Base-by-base conservation (phyloP, 2,797 vertebrate species). In the Bradypodion pumilum region DNA sequence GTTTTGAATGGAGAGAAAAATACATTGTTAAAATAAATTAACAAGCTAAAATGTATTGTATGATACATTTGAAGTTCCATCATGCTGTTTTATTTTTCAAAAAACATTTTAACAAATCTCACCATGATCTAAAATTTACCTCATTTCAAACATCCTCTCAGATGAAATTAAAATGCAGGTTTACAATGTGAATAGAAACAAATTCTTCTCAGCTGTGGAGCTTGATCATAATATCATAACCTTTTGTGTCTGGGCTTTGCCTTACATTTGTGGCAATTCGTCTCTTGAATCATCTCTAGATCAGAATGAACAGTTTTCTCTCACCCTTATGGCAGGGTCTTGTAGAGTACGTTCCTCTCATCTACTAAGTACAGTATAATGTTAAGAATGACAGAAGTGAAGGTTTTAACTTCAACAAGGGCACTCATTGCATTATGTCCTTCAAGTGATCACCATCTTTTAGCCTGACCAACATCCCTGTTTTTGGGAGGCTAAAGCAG, bases 21-120 rank as follows among this genome's bases (percentile, higher is more conserved):
- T 81, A 8, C 60, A 27, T 73, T 2, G 2, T 79, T 85, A 23
- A 63, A 75, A 73, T 72, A 29, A 27, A 32, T 35, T 40, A 65
- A 83, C 56, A 19, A 21, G 13, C 52, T 76, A 42, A 77, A 77
- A 77, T 32, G 5, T 69, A 29, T 52, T 27, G 5, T 84, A 79
- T 46, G 83, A 77, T 85, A 25, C 75, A 13, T 5, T 82, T 82
- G 70, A 82, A 78, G 27, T n/a, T 88, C 15, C 5, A 82, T n/a
- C 44, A 69, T 83, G 21, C 15, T 74, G 21, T 2, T 84, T 0
- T n/a, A n/a, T n/a, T n/a, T 69, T 82, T 77, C 74, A 42, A 29
- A 82, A 76, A 49, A 77, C n/a, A 0, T 0, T 1, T 5, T 27
- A 12, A 0, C 74, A 63, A 62, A 49, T 74, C 70, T 35, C 72